Conservation (phyloP, 2,888 invertebrate species). For the Mycalesis mineus region DNA sequence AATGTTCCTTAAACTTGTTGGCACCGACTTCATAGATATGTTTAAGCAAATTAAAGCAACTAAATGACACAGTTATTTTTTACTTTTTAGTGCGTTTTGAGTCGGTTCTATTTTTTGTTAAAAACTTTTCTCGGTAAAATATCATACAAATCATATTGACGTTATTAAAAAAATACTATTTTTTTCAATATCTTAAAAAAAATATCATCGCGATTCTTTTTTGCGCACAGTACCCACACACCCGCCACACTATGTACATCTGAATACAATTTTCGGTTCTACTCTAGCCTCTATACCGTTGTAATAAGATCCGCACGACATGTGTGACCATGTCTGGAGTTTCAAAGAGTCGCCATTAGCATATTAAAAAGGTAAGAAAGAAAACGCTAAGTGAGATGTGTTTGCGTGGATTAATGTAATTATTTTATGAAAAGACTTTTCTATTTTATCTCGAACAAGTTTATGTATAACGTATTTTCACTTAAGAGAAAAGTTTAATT, state of each 20-base stretch:
- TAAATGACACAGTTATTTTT: too few relatives aligned
- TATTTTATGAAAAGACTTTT: not conserved
- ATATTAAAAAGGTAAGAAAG: conserved; percentile 52
- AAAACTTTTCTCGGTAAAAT: too few relatives aligned
- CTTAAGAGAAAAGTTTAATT: not conserved
- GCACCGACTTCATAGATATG: too few relatives aligned
- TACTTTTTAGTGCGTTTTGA: too few relatives aligned
- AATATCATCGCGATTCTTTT: not conserved
- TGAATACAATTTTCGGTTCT: conserved; percentile 11
- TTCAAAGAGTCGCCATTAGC: conserved; percentile 41
- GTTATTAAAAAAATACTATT: too few relatives aligned
- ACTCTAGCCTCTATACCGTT: conserved; percentile 12
- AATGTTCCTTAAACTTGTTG: too few relatives aligned
- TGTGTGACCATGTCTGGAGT: conserved; percentile 29
- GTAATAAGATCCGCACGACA: conserved; percentile 19
- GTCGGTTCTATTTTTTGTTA: too few relatives aligned
- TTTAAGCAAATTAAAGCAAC: too few relatives aligned
- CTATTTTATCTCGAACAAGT: not conserved
- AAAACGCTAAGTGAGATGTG: conserved; percentile 27
- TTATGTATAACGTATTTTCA: not conserved
- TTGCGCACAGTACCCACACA: conserved; percentile 23
- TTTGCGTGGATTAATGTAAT: conserved; percentile 18
- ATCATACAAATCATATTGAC: too few relatives aligned
- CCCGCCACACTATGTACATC: conserved; percentile 18
- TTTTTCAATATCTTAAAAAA: too few relatives aligned